phyloP scores from a whole-genome alignment of 2,113 vertebrate species.

The Eupsittula cactorum region DNA sequence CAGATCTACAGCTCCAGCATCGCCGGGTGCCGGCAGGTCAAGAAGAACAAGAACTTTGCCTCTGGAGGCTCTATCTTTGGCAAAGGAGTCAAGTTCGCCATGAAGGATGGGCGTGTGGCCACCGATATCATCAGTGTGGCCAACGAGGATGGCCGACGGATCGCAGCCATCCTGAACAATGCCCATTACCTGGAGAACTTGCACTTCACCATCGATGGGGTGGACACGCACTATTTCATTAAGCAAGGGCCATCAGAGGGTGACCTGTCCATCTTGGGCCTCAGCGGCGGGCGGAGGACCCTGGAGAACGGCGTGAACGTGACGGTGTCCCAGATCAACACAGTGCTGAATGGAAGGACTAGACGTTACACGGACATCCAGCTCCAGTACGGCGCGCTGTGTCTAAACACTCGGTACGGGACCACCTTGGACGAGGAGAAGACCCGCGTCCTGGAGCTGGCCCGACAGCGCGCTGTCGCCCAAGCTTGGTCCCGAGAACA shows the following conservation, averaged over 20 bases:
- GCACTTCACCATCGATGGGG: constrained; percentile 89
- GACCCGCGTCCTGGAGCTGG: constrained; percentile 88
- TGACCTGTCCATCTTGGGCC: constrained; percentile 90
- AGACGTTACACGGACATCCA: constrained; percentile 95
- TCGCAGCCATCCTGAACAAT: constrained; percentile 89
- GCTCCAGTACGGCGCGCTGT: constrained; percentile 85
- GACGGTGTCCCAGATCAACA: constrained; percentile 95
- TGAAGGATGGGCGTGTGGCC: constrained; percentile 88
- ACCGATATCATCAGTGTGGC: constrained; percentile 95
- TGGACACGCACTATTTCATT: constrained; percentile 95
- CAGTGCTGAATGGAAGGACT: constrained; percentile 89
- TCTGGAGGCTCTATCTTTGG: constrained; percentile 89
- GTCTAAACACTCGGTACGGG: constrained; percentile 93
- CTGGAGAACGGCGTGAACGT: constrained; percentile 95
- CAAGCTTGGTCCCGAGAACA: constrained; percentile 92
- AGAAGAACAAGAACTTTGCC: constrained; percentile 83
- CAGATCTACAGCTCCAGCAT: constrained; percentile 88
- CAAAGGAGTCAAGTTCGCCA: constrained; percentile 92
- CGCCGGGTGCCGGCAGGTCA: constrained; percentile 85
- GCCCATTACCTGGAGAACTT: constrained; percentile 91
- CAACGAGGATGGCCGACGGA: constrained; percentile 91
- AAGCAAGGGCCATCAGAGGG: constrained; percentile 89
- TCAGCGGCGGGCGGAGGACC: constrained; percentile 90
- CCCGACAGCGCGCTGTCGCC: constrained; percentile 85
- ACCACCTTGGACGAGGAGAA: constrained; percentile 92